These are phyloP conservation scores for Temnothorax curvispinosus DNA, from an alignment of 1,140 invertebrate genomes.

Conservation along the genomic window DNA sequence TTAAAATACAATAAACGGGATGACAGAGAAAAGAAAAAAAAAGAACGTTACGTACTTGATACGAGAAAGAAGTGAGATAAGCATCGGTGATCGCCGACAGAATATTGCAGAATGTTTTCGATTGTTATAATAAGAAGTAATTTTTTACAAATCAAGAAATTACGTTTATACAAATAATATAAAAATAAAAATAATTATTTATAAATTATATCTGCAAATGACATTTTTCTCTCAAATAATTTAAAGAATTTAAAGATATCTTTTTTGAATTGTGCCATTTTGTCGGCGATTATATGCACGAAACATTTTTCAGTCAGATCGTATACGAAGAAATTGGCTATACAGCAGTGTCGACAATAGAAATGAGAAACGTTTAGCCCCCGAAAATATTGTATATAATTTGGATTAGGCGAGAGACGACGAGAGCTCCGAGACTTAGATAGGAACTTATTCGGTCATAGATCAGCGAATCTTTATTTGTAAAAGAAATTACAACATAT, in stretches of 20 bases:
- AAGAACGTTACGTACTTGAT: not conserved
- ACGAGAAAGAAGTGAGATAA: not conserved
- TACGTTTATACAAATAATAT: not conserved
- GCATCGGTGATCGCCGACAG: slow-evolving; percentile 18
- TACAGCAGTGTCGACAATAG: slow-evolving; percentile 52
- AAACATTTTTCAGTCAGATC: slow-evolving; percentile 8
- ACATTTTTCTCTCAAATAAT: not conserved
- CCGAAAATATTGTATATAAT: slow-evolving; percentile 25
- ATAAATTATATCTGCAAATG: not conserved
- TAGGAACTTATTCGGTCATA: slow-evolving; percentile 47
- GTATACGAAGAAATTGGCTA: slow-evolving; percentile 49
- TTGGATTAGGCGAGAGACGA: slow-evolving; percentile 26
- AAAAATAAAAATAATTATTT: not conserved
- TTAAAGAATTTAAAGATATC: not conserved
- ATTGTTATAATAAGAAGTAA: not conserved
- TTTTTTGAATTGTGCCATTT: slow-evolving; percentile 1
- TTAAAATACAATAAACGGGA: slow-evolving; percentile 15
- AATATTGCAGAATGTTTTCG: not conserved
- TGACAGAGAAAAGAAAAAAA: slow-evolving; percentile 9
- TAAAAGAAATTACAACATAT: not conserved
- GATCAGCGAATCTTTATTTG: slow-evolving; percentile 21
- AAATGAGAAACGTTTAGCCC: slow-evolving; percentile 13
- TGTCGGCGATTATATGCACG: slow-evolving; percentile 36
- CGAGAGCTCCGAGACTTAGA: slow-evolving; percentile 38
- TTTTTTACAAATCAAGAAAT: not conserved